These are phyloP conservation scores for Ceratoteleas bidentatus DNA, from an alignment of 1,140 invertebrate genomes.

Conservation along the genomic window DNA sequence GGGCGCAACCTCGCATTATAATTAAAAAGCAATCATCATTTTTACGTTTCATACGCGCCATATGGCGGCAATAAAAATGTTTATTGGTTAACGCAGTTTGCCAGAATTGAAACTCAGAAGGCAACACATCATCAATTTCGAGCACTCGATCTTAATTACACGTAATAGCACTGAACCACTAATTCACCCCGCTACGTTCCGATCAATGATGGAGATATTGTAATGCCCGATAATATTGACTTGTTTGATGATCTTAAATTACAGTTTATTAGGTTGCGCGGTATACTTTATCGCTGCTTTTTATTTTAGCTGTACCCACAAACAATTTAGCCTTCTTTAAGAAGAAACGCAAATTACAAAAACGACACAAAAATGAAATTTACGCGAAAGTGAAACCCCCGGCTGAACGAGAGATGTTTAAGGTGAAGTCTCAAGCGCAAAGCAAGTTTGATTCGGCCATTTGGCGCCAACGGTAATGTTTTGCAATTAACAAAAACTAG, in stretches of 20 bases:
- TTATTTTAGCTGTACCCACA: too few relatives aligned
- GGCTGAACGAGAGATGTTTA: too few relatives aligned
- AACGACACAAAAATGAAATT: too few relatives aligned
- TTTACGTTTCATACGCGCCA: conserved; percentile 3
- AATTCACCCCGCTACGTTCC: conserved; percentile 26
- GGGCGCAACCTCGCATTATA: conserved; percentile 5
- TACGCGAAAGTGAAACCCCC: too few relatives aligned
- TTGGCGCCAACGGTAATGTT: too few relatives aligned
- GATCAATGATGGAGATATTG: conserved; percentile 58
- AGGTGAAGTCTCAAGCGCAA: too few relatives aligned
- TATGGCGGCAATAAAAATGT: conserved; percentile 25
- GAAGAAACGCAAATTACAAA: too few relatives aligned
- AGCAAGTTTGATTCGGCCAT: too few relatives aligned
- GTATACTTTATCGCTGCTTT: conserved; percentile 23
- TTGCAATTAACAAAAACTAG: too few relatives aligned
- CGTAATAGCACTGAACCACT: conserved; percentile 27
- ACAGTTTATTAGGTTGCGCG: conserved; percentile 29
- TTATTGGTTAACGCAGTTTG: conserved; percentile 24
- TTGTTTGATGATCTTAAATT: conserved; percentile 46
- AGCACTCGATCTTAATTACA: conserved; percentile 35
- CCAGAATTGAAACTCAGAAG: conserved; percentile 24
- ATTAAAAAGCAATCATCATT: conserved; percentile 16
- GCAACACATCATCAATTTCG: conserved; percentile 28
- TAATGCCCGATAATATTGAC: conserved; percentile 52
- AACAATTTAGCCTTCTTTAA: too few relatives aligned